Evolutionary conservation across 2,797 vertebrate genomes (phyloP), one percentile per base, ranked within the genome.

Genomic region (Macrochelys suwanniensis): DNA sequence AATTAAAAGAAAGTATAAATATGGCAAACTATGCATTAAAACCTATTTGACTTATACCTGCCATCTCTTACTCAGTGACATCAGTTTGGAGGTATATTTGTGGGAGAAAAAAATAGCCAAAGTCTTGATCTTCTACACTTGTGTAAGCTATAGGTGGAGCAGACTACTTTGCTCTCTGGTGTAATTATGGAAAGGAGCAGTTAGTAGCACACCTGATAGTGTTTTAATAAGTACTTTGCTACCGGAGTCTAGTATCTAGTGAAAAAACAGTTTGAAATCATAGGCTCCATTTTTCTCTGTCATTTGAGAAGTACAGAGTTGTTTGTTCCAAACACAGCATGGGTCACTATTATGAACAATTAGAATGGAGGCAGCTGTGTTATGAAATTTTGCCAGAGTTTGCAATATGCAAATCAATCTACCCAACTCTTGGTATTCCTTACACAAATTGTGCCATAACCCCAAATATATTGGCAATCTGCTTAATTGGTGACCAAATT

Each of bases 291-390:
- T 65, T 33, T 91, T 84, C 89, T 91, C 85, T 56, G 79, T 82
- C 8, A 79, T 8, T 54, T 79, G 47, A 94, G 33, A 5, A 33
- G 7, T 26, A 15, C 1, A 31, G 9, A 21, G 53, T 9, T 80
- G 86, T 92, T 96, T 80, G 85, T 51, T 31, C 61, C 33, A 8
- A 54, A 79, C 23, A 84, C 91, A 92, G 47, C 90, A 89, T 17
- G 25, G 15, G 37, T 90, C 50, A 28, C 31, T 53, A 26, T 42
- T 45, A 56, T 59, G 74, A 26, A 51, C 1, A 13, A 88, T 25
- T 90, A 94, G 50, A 31, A 49, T 89, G 45, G 1, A 1, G 80
- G 59, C 74, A 79, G 47, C 85, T 86, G 16, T 17, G 71, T 50
- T 80, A 57, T 61, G 89, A 80, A 95, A 54, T 45, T 8, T 16